These are phyloP conservation scores for Zapus hudsonius DNA, from an alignment of 2,113 vertebrate genomes.

Conservation along the genomic window DNA sequence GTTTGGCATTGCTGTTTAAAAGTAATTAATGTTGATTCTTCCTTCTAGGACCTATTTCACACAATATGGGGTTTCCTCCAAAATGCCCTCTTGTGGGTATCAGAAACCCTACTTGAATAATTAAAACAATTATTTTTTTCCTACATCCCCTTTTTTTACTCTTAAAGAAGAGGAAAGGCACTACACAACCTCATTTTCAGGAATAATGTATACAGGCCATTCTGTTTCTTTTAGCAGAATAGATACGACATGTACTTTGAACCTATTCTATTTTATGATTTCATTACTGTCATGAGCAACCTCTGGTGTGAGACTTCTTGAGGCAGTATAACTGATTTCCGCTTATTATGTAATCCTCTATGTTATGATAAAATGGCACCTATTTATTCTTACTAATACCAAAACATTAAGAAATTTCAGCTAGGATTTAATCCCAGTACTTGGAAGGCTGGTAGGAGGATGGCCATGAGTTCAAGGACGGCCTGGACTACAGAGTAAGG, in stretches of 20 bases:
- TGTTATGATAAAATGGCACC: background rate
- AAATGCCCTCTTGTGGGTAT: background rate
- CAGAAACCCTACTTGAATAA: constrained; percentile 2
- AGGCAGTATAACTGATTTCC: constrained; percentile 16
- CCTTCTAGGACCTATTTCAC: background rate
- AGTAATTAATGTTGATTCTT: constrained; percentile 14
- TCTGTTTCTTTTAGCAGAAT: background rate
- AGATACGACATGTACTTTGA: background rate
- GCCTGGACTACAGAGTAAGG: no score
- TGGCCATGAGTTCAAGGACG: no score
- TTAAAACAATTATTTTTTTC: background rate
- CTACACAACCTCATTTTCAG: background rate
- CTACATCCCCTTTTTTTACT: background rate
- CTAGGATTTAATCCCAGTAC: background rate
- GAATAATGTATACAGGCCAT: constrained; percentile 12
- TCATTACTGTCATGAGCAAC: background rate
- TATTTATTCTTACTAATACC: constrained; percentile 20
- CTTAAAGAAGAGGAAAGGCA: constrained; percentile 6
- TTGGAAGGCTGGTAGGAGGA: background rate
- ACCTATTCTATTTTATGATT: background rate
- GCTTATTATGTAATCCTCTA: background rate
- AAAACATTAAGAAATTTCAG: background rate
- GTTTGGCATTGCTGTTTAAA: background rate
- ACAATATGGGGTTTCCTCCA: background rate
- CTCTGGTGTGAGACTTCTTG: background rate